Base-by-base conservation (phyloP, 2,113 vertebrate genomes). In the Aix galericulata region DNA sequence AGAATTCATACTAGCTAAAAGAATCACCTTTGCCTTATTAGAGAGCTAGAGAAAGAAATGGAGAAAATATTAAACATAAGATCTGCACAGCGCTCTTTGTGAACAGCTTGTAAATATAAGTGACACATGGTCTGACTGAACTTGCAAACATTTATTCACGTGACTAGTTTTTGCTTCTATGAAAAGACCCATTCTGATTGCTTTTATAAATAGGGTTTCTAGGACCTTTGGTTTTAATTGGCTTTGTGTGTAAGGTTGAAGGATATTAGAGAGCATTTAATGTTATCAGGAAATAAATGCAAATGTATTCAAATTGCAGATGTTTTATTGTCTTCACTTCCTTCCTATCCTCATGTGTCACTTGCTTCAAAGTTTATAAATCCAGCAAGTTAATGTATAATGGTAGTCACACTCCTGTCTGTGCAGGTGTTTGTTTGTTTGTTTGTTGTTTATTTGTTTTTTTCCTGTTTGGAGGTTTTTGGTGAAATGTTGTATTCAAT, bases 231-330 rank as follows among this genome's bases (percentile, higher is more conserved):
- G 3, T 83, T 80, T 94, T 25, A 31, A 67, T 86, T 53, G 13
- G 7, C 2, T 64, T 67, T 32, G 8, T 29, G 38, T 83, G 23
- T 44, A 72, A 8, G 34, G 16, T 46, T 75, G 52, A 17, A 23
- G 7, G 8, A 42, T 88, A 42, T 36, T 52, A 77, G 27, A 17
- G 17, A 23, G 11, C 29, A 68, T 53, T 56, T 86, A 52, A 13
- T 67, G 13, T 53, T 91, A 42, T 17, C 34, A 68, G 52, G 17
- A 87, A 90, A 95, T 83, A 3, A 72, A 81, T 95, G 46, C 55
- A 95, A 93, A 90, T 90, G 2, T 88, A 91, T 93, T 95, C 75
- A 90, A 77, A 94, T 60, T 96, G 22, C n/a, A 63, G 52, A 38
- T 77, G 80, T 74, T 80, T 85, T 59, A 55, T 64, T 87, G 34